Conservation (phyloP, 1,140 invertebrate species). For the Drosophila ambigua region DNA sequence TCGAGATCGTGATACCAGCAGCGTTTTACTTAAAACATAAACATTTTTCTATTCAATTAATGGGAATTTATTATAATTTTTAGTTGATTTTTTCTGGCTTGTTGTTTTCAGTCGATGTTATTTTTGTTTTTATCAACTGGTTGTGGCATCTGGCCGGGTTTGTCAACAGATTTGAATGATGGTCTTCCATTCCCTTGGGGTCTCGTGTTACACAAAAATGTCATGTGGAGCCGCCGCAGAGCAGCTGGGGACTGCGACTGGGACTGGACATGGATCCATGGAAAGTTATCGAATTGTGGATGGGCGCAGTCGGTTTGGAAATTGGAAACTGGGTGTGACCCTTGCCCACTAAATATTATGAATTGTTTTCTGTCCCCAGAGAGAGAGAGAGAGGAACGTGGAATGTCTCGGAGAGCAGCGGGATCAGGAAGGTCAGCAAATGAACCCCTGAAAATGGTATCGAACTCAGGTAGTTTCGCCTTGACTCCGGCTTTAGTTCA, state of each 20-base stretch:
- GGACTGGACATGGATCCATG: constrained; percentile 18
- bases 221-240: constrained; percentile 51
- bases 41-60: not conserved
- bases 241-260: constrained; percentile 33
- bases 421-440: constrained; percentile 36
- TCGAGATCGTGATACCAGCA: constrained; percentile 17
- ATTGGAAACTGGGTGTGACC: constrained; percentile 59
- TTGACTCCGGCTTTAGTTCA: constrained; percentile 66
- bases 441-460: constrained; percentile 27
- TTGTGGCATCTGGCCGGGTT: constrained; percentile 29
- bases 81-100: not conserved
- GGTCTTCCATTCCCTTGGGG: constrained; percentile 28
- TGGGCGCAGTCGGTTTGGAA: constrained; percentile 51
- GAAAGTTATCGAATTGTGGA: constrained; percentile 52
- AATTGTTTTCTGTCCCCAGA: constrained; percentile 1
- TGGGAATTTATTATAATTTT: constrained; percentile 30
- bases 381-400: not conserved
- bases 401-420: constrained; percentile 30
- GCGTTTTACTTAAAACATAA: constrained; percentile 37
- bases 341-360: constrained; percentile 10
- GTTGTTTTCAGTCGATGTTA: not conserved
- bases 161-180: constrained; percentile 30
- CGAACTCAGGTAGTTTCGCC: constrained; percentile 66
- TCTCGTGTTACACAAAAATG: constrained; percentile 43
- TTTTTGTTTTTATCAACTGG: constrained; percentile 19